phyloP scores from a whole-genome alignment of 1,140 invertebrate species.

The Brachionus manjavacas region DNA sequence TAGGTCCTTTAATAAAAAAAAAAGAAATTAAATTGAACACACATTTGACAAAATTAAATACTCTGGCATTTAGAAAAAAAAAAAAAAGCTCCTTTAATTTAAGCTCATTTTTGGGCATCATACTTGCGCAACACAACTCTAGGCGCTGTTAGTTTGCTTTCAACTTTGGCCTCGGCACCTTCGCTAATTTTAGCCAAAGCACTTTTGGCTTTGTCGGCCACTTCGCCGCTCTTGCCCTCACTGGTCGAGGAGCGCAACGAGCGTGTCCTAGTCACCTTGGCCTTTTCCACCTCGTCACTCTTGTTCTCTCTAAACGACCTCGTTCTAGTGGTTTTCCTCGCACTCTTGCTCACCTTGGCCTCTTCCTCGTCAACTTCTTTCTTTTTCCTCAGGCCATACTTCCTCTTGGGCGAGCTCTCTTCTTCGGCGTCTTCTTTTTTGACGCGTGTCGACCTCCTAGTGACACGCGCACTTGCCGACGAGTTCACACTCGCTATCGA shows the following conservation, averaged over 20 bases:
- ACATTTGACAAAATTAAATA: no score
- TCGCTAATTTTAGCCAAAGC: not conserved
- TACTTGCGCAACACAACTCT: not conserved
- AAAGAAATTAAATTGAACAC: no score
- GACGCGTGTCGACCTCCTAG: not conserved
- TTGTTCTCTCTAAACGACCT: not conserved
- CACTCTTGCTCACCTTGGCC: not conserved
- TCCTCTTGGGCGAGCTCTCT: not conserved
- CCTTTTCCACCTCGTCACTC: not conserved
- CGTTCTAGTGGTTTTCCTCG: not conserved
- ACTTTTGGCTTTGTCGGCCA: not conserved
- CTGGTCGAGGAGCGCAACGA: not conserved
- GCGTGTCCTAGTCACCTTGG: not conserved
- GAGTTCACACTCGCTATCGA: not conserved
- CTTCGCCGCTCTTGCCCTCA: not conserved
- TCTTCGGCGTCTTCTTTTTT: constrained; percentile 11
- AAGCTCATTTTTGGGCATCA: not conserved
- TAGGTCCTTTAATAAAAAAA: no score
- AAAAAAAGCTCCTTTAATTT: no score
- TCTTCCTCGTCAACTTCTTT: not conserved
- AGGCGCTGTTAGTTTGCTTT: not conserved
- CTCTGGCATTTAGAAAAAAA: no score
- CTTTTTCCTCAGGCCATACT: not conserved
- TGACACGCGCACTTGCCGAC: not conserved
- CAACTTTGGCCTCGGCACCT: not conserved